Conservation (phyloP, 2,888 invertebrate genomes). For the Chouioia cunea region DNA sequence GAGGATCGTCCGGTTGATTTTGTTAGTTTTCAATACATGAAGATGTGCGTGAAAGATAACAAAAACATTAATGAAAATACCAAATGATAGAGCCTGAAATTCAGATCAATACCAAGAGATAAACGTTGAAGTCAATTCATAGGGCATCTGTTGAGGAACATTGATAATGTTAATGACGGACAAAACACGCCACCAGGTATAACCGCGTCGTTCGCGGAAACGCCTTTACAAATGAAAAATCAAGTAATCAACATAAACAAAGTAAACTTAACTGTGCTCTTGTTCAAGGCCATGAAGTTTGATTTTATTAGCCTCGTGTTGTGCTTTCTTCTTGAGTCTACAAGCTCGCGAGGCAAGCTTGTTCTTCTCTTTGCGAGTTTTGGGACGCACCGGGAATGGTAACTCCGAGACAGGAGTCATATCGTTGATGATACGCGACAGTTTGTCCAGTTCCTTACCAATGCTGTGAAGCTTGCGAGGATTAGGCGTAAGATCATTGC, state of each 20-base stretch:
- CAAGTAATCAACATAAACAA: conserved; percentile 27
- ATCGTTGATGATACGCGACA: conserved; percentile 92
- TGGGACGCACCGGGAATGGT: conserved; percentile 88
- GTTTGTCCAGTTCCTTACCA: conserved; percentile 91
- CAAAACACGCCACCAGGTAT: no score
- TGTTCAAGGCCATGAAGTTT: conserved; percentile 93
- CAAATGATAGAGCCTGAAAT: no score
- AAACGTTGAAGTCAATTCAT: no score
- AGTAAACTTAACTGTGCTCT: conserved; percentile 83
- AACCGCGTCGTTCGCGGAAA: no score
- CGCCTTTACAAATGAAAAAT: no score
- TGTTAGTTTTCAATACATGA: no score
- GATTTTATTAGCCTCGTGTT: conserved; percentile 98
- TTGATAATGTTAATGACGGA: no score
- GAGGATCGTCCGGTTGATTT: no score
- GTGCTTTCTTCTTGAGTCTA: conserved; percentile 97
- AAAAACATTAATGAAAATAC: no score
- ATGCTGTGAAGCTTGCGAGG: conserved; percentile 91
- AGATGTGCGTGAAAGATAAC: no score
- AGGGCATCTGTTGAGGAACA: no score
- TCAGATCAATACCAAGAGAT: no score
- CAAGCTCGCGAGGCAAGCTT: conserved; percentile 97
- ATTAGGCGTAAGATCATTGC: conserved; percentile 96
- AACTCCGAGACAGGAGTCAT: conserved; percentile 96
- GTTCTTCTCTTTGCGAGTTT: conserved; percentile 97